Conservation (phyloP, 2,888 invertebrate genomes). For the Mesopsocus fuscifrons region DNA sequence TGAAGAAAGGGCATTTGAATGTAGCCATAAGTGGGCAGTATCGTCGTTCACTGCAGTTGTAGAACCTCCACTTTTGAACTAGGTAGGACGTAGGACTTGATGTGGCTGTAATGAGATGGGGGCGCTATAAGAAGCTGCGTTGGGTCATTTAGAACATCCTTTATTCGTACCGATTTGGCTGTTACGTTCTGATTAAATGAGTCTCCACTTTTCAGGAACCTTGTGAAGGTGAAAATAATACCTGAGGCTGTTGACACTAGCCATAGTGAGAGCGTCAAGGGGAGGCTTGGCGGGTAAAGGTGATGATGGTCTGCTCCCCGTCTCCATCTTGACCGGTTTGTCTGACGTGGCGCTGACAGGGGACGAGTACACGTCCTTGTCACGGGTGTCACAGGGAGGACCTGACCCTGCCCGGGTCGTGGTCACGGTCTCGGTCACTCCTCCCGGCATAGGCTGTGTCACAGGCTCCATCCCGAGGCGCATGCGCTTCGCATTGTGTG, state of each 20-base stretch:
- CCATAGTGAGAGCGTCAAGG: background rate
- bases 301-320: background rate
- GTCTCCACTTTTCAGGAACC: too few relatives aligned
- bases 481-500: constrained; percentile 94
- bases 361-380: constrained; percentile 3
- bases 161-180: too few relatives aligned
- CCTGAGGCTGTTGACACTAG: constrained; percentile 7
- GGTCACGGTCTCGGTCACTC: background rate
- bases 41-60: too few relatives aligned
- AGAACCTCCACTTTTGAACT: too few relatives aligned
- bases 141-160: too few relatives aligned
- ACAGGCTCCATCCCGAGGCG: constrained; percentile 87
- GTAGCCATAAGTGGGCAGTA: too few relatives aligned
- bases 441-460: constrained; percentile 61
- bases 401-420: background rate
- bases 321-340: background rate
- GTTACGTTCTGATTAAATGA: too few relatives aligned
- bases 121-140: too few relatives aligned
- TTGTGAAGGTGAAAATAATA: too few relatives aligned
- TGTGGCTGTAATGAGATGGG: too few relatives aligned
- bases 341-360: background rate
- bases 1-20: too few relatives aligned
- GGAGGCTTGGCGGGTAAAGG: background rate
- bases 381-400: background rate
- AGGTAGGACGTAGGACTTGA: too few relatives aligned